A percentile compares a stretch with the other conserved stretches of the same genome.
These are phyloP conservation scores for pig (Sus scrofa) DNA, from an alignment of 2,113 vertebrate genomes.

Conservation along the genomic window T2T-Sscrofa CM000818.6:133428501-133429000, in stretches of 20 bases:
- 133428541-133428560: too few relatives aligned
- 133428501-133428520: too few relatives aligned
- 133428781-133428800: accelerated
- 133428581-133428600: too few relatives aligned
- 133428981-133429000: background rate
- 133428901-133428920: background rate
- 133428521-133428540: too few relatives aligned
- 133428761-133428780: slow-evolving; percentile 61
- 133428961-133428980: background rate
- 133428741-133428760: accelerated
- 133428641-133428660: too few relatives aligned
- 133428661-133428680: too few relatives aligned
- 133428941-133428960: accelerated
- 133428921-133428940: background rate
- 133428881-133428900: background rate
- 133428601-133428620: too few relatives aligned
- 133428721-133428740: background rate
- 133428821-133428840: background rate
- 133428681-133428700: too few relatives aligned
- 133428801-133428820: background rate
- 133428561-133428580: too few relatives aligned
- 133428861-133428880: background rate
- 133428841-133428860: accelerated
- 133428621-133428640: too few relatives aligned
- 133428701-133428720: background rate